These are phyloP conservation scores for Rattus norvegicus DNA, from an alignment of 2,113 vertebrate genomes.

Conservation along the genomic window GRCr8 NC_086026.1:64617501-64618000, in stretches of 20 bases:
- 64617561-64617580: no score
- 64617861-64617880: neutral
- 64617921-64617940: neutral
- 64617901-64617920: neutral
- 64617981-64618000: neutral
- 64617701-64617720: neutral
- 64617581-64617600: neutral
- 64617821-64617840: neutral
- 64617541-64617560: no score
- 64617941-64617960: neutral
- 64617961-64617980: neutral
- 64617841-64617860: no score
- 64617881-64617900: neutral
- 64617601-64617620: neutral
- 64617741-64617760: neutral
- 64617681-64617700: neutral
- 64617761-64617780: neutral
- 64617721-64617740: neutral
- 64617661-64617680: no score
- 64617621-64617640: neutral
- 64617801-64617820: neutral
- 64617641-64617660: neutral
- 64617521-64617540: no score
- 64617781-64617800: neutral
- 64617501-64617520: conserved; percentile 7